A percentile compares a stretch with the other conserved stretches of the same genome.
phyloP scores from a whole-genome alignment of 2,888 invertebrate species.

The Opisthograptis luteolata region DNA sequence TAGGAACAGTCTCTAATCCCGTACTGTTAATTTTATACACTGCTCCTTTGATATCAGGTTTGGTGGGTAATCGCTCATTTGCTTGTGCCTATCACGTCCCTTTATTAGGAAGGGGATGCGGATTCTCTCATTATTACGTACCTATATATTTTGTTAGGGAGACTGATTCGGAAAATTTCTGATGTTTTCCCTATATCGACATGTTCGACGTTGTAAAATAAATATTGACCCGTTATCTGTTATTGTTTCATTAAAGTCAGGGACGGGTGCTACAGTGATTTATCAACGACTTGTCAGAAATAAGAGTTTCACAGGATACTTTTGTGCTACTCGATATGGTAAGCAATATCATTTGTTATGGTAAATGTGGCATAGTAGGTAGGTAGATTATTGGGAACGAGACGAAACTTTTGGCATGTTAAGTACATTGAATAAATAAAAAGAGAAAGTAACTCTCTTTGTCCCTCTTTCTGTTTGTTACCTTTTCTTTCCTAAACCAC shows the following conservation, averaged over 20 bases:
- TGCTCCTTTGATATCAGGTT: conserved; percentile 52
- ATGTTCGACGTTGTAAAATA: conserved; percentile 25
- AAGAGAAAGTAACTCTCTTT: no score
- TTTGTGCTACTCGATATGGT: no score
- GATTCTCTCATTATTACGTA: conserved; percentile 41
- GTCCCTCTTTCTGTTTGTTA: no score
- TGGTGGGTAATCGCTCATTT: conserved; percentile 65
- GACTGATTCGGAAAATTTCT: conserved; percentile 38
- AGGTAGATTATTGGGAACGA: no score
- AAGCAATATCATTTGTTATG: no score
- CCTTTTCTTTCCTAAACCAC: no score
- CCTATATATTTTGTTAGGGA: conserved; percentile 41
- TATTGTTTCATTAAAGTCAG: conserved; percentile 26
- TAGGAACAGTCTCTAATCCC: not conserved
- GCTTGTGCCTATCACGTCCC: conserved; percentile 52
- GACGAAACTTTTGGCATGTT: no score
- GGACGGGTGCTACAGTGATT: conserved; percentile 13
- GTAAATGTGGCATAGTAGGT: no score
- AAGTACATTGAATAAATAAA: no score
- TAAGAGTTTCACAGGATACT: no score
- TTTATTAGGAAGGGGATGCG: conserved; percentile 52
- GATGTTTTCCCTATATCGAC: conserved; percentile 32
- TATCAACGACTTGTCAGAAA: conserved; percentile 22
- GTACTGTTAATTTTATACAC: not conserved
- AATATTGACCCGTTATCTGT: conserved; percentile 25